Base-by-base conservation (phyloP, 2,888 invertebrate species). In the Cheiracanthium punctorium region DNA sequence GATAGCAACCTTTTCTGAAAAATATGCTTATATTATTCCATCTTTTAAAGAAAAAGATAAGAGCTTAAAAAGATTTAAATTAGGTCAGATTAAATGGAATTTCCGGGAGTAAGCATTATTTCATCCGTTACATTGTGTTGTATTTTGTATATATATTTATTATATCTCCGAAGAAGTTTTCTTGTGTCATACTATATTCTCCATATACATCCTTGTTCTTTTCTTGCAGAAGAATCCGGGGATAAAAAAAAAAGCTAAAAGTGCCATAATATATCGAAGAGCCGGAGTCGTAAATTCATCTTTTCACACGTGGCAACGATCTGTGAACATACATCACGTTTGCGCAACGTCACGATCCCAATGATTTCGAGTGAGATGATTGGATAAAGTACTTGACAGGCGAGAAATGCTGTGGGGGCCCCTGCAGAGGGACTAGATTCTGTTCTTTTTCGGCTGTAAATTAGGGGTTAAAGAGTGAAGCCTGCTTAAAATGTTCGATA, bases 301-400 rank as follows among this genome's bases (percentile, higher is more conserved):
- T 69, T 17, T 69, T 69, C 69, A 69, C 69, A 69, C 69, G 69
- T 69, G 69, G 69, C 69, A 69, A 69, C 69, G 69, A 69, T 69
- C 14, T 69, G 20, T 17, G 24, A 69, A 20, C 69, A 33, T 69
- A 33, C 69, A 33, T 69, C 69, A 69, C 20, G 33, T 24, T 58
- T 58, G 24, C 58, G 5, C 24, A 58, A 58, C 58, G 58, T 58
- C 58, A 24, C 24, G 58, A 58, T 58, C 12, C 20, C 58, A 58
- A 58, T 58, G 58, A 58, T 58, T 58, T 58, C 24, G 20, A 4
- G 5, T 4, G 12, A 24, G 24, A 24, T 58, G 58, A 58, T 58
- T 58, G 58, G 24, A 24, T 58, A 24, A 58, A 58, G 12, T 24
- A 58, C 58, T 24, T 24, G 58, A 58, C 58, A 33, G 37, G 24